Base-by-base conservation (phyloP, 2,888 invertebrate species). In the Sinodicranocentrus sp. region DNA sequence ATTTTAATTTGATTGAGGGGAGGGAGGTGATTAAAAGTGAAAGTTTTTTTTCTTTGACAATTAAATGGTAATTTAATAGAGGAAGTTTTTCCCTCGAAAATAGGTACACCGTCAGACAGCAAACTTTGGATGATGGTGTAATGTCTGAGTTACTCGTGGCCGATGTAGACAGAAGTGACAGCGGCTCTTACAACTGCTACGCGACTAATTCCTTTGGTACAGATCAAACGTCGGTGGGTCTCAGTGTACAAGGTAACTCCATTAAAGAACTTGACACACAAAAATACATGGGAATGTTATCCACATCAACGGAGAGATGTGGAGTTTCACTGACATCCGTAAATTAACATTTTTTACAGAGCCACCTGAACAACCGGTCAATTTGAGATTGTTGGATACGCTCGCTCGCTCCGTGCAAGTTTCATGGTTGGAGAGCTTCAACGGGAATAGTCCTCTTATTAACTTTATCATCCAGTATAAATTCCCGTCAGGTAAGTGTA, bases 391-490 rank as follows among this genome's bases (percentile, higher is more conserved):
- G 70, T 94, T 95, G 89, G 96, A 96, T 87, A 95, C 95, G 90
- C 94, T 95, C 89, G 96, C 97, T 80, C 93, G 96, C 83, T 94
- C 95, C 26, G 94, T 97, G 86, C 95, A 95, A 89, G 92, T 98
- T 89, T 95, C 96, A 0, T 98, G 97, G 98, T 95, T 95, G 33
- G 95, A 95, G 88, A 96, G 97, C 10, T 96, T 96, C 57, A 95
- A 95, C 87, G 96, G 96, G 84, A 96, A 96, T 89, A 96, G 96
- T 90, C 95, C 96, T 26, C 95, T 98, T 86, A 95, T 94, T 84
- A 95, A 95, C 90, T 97, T 97, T 90, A 95, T 96, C 85, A 94
- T 97, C 43, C 97, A 97, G 91, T 97, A 95, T 90, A 97, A 97
- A 90, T 94, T 95, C 89, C 95, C 95, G 84, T 93, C 95, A 92